Conservation (phyloP, 2,888 invertebrate genomes). For the Homarus gammarus region DNA sequence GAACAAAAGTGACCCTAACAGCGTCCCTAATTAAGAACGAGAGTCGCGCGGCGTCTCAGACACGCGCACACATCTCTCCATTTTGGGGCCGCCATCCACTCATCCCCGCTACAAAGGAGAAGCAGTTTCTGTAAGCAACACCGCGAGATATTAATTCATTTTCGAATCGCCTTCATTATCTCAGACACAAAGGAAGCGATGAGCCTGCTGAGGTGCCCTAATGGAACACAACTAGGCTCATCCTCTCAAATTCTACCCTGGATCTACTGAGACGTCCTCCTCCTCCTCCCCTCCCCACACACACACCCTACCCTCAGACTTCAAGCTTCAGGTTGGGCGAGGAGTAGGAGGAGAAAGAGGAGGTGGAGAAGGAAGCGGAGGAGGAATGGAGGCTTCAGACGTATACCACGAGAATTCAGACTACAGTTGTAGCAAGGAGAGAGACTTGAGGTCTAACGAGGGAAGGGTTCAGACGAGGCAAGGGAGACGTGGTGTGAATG, state of each 20-base stretch:
- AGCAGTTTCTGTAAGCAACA: slow-evolving; percentile 70
- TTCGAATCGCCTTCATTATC: slow-evolving; percentile 71
- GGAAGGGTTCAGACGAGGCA: neutral
- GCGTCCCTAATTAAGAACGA: slow-evolving; percentile 32
- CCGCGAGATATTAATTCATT: slow-evolving; percentile 69
- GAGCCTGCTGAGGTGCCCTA: slow-evolving; percentile 62
- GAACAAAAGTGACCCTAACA: slow-evolving; percentile 29
- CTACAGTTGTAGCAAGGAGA: neutral
- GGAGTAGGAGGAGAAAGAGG: too few species aligned
- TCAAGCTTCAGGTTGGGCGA: neutral
- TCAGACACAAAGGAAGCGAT: slow-evolving; percentile 66
- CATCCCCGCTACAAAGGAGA: slow-evolving; percentile 59
- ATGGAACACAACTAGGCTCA: slow-evolving; percentile 62
- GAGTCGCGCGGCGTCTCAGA: slow-evolving; percentile 10
- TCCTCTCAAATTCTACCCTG: slow-evolving; percentile 31
- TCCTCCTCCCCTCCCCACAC: too few species aligned
- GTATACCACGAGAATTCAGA: neutral
- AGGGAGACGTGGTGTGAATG: neutral
- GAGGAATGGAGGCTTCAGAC: neutral
- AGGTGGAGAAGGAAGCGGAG: too few species aligned
- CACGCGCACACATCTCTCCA: slow-evolving; percentile 45
- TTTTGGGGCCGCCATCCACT: slow-evolving; percentile 52
- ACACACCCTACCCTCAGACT: neutral
- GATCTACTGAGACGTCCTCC: neutral
- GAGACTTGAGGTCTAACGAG: neutral